Evolutionary conservation across 64 coral and sea anemone species (phyloP), one percentile per base, ranked within the genome.

Genomic region (Pocillopora damicornis): DNA sequence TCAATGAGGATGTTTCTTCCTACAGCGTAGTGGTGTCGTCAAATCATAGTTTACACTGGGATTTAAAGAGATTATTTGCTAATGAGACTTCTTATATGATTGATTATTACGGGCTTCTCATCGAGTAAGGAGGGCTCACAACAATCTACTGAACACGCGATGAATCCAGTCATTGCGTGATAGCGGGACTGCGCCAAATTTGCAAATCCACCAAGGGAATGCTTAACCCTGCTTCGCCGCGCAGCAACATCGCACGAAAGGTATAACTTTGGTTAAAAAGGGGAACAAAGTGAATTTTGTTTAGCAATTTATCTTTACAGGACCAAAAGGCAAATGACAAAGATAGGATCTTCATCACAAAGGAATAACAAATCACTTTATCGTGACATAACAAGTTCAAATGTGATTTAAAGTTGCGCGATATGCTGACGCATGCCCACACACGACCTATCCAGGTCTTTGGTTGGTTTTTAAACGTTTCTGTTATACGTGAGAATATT

Each of bases 51-150:
- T 85, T 72, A 85, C 81, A 71, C 64, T 72, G 15, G 81, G 81
- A 85, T 85, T 85, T 85, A 37, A 72, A 58, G 63, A 85, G 81
- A 85, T 85, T 85, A 85, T 73, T 85, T 85, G 71, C 81, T 85
- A 85, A 85, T 85, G 81, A 85, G 81, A 63, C 81, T 85, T 72
- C 81, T 85, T 85, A 85, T 72, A 5, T 58, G 81, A 72, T 85
- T 72, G 81, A 72, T 85, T 85, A 85, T 85, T 85, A 85, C 65
- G 65, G 81, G 81, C 65, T 85, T 63, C 37, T 85, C 81, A 85
- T 85, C 51, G 81, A 85, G 72, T 65, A 20, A 85, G 81, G 64
- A 85, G 65, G 38, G 81, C 37, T 85, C 63, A 85, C 81, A 45
- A 72, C 64, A 20, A 6, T 63, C 63, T 37, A 45, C 16, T 72